Evolutionary conservation across 2,113 vertebrate species (phyloP).

Genomic region (Misgurnus mizolepis): DNA sequence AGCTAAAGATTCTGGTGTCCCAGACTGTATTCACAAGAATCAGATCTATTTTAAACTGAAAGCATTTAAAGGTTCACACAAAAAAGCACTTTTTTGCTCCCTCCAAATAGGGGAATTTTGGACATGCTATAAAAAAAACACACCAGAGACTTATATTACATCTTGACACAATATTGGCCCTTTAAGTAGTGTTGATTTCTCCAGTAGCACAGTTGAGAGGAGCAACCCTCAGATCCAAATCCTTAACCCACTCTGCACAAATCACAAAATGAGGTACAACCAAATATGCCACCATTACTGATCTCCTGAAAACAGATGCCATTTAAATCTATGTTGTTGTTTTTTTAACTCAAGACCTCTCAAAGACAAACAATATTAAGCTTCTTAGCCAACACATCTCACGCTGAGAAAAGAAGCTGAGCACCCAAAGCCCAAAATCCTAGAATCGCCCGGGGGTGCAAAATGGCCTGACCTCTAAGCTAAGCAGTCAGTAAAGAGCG

Average conservation of each 20-base stretch:
- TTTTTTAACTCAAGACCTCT: too few species aligned
- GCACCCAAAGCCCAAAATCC: not conserved
- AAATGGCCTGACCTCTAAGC: conserved; percentile 4
- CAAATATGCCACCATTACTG: not conserved
- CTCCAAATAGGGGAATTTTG: too few species aligned
- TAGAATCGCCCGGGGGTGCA: not conserved
- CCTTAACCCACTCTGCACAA: too few species aligned
- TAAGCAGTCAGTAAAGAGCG: not conserved
- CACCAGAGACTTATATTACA: too few species aligned
- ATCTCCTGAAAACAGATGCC: not conserved
- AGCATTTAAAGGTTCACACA: too few species aligned
- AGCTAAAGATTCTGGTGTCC: too few species aligned
- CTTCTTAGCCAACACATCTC: not conserved
- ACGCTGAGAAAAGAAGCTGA: not conserved
- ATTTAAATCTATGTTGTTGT: not conserved
- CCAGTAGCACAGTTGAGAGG: not conserved
- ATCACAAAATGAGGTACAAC: not conserved
- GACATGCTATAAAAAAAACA: too few species aligned
- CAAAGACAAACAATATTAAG: not conserved
- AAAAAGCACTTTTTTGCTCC: too few species aligned
- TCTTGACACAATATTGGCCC: not conserved
- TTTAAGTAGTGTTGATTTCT: not conserved
- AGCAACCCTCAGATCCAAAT: too few species aligned
- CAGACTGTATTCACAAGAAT: too few species aligned
- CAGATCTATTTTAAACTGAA: too few species aligned